Conservation (phyloP, 2,888 invertebrate genomes). For the Dryadula phaetusa region DNA sequence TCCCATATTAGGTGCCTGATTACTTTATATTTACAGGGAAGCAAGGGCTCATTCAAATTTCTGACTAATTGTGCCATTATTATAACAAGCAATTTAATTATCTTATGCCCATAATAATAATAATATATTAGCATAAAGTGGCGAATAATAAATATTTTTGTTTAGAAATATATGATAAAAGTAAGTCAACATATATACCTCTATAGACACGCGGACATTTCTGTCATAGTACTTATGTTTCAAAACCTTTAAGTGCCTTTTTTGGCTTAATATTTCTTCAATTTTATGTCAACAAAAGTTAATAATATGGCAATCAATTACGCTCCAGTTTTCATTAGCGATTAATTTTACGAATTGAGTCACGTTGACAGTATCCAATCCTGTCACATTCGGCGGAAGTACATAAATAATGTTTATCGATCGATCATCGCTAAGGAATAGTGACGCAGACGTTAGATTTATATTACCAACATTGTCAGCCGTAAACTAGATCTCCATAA, state of each 20-base stretch:
- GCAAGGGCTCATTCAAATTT: background rate
- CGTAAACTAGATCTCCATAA: slow-evolving; percentile 84
- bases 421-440: slow-evolving; percentile 78
- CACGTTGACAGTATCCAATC: slow-evolving; percentile 52
- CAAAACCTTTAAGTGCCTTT: background rate
- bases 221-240: no score
- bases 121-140: background rate
- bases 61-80: background rate
- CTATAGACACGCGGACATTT: no score
- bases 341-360: slow-evolving; percentile 64
- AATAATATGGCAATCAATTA: slow-evolving; percentile 16
- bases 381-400: slow-evolving; percentile 67
- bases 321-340: slow-evolving; percentile 30
- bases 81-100: background rate
- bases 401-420: slow-evolving; percentile 84
- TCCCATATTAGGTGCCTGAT: slow-evolving; percentile 47
- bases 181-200: background rate
- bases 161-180: background rate
- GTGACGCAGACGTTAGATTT: slow-evolving; percentile 80
- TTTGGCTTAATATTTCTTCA: background rate
- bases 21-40: slow-evolving; percentile 45
- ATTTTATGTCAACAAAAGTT: slow-evolving; percentile 2
- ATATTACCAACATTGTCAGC: slow-evolving; percentile 82
- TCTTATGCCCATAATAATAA: background rate
- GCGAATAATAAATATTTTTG: background rate